Base-by-base conservation (phyloP, 2,113 vertebrate species). In the Electrona antarctica region DNA sequence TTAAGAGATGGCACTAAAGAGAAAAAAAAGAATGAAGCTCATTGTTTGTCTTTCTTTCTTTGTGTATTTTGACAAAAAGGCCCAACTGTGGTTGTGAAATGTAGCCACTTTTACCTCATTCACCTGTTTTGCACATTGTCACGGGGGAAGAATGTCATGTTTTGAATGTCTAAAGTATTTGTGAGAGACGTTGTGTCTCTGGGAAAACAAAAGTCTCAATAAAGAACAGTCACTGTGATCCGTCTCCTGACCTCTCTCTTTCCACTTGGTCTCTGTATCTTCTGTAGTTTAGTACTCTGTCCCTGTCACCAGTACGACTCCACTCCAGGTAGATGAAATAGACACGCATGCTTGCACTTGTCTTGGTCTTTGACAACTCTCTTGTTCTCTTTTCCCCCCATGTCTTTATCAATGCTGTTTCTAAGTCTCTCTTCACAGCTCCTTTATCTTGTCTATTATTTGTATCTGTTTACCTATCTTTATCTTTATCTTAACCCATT, bases 211-310 rank as follows among this genome's bases (percentile, higher is more conserved):
- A 75, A 51, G 75, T 79, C 78, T 73, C 65, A 90, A 88, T 91
- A 88, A 91, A 83, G 77, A 80, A 67, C 67, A 11, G 83, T 87
- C 89, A 92, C 89, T 90, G 89, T 92, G 87, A 80, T 7, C 11
- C 0, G 29, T 49, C 29, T 0, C 64, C 10, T 56, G 12, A 51
- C 33, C 7, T 49, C 4, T 21, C 9, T 59, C 21, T 59, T 29
- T 8, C 15, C 28, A 59, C 8, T 21, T 21, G 1, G 5, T 2
- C 15, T 11, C 21, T 11, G 21, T 7, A 28, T 29, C 33, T 41
- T 41, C 33, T 41, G 33, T 41, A 41, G 33, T 41, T 41, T 41
- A 41, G 33, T 41, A 41, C 33, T 41, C 33, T 1, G 33, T 41
- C 33, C 33, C 33, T 41, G 33, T 41, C 33, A 41, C 33, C 33